These are phyloP conservation scores for Nannoperca australis DNA, from an alignment of 2,797 vertebrate species.

Conservation along the genomic window DNA sequence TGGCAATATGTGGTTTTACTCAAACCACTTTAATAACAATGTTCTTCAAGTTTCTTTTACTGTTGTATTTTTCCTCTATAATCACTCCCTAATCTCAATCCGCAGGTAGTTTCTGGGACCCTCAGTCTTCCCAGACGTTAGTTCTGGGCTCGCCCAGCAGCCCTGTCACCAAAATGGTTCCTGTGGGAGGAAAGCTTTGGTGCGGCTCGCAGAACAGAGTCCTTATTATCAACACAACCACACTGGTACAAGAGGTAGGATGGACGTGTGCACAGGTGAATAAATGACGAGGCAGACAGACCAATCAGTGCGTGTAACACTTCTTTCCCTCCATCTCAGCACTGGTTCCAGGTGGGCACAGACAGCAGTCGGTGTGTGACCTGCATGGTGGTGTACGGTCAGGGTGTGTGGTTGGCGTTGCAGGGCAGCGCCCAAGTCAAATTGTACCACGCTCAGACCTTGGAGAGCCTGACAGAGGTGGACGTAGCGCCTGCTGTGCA, in stretches of 20 bases:
- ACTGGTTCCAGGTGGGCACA: conserved; percentile 92
- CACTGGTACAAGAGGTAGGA: conserved; percentile 92
- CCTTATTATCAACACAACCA: conserved; percentile 90
- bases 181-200: conserved; percentile 94
- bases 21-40: too few species aligned
- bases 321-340: conserved; percentile 78
- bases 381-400: conserved; percentile 93
- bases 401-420: conserved; percentile 93
- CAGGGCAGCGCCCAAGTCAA: conserved; percentile 95
- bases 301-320: background rate
- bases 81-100: background rate
- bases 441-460: conserved; percentile 93
- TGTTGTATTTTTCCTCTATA: background rate
- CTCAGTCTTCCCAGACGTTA: conserved; percentile 94
- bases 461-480: conserved; percentile 93
- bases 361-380: conserved; percentile 93
- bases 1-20: too few species aligned
- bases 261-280: background rate
- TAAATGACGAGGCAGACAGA: background rate
- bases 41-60: background rate
- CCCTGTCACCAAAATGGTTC: conserved; percentile 97
- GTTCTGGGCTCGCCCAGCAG: conserved; percentile 90
- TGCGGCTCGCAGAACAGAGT: conserved; percentile 96
- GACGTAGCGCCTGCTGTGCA: conserved; percentile 97
- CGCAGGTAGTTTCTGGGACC: conserved; percentile 96